Evolutionary conservation across 2,888 invertebrate genomes (phyloP), one percentile per base, ranked within the genome.

Genomic region (Orthonevra nobilis): DNA sequence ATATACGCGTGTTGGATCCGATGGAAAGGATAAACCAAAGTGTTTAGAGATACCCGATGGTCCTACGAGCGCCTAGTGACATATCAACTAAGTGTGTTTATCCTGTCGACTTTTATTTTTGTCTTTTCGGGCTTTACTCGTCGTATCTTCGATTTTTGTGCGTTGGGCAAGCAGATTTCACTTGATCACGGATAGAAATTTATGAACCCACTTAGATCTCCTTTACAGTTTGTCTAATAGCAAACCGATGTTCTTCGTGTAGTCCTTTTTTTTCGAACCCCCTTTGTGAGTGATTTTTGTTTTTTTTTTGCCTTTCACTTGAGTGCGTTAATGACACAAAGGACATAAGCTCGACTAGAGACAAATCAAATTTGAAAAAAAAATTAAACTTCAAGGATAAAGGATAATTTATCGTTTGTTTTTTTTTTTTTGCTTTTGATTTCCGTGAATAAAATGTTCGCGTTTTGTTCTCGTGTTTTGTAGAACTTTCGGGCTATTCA

Each of bases 131-230:
- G n/a, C 3, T 15, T 20, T 42, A 3, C 10, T 36, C 20, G 9
- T n/a, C 20, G 7, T 10, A 7, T 26, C 6, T 36, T n/a, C n/a
- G 2, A n/a, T 23, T 4, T 10, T 2, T 14, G 15, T 17, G 54
- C 46, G 46, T 32, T 32, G 19, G 7, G 58, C 48, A 54, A 72
- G 48, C 26, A 20, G 52, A 32, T 48, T 64, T 72, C 50, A 64
- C 72, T 56, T 72, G 72, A 42, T 48, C 38, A 17, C 17, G 42
- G 48, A 42, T 61, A 54, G 30, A 61, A 40, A 54, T 46, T 44
- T 12, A 68, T 32, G 28, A 61, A 68, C 7, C 30, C 12, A 44
- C 23, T 23, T 17, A 34, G 10, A 7, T 15, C 20, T 64, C 26
- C 36, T 9, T 30, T 42, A 4, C 3, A n/a, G 1, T 6, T 30